These are phyloP conservation scores for Perca fluviatilis DNA, from an alignment of 2,113 vertebrate species.

Conservation along the genomic window DNA sequence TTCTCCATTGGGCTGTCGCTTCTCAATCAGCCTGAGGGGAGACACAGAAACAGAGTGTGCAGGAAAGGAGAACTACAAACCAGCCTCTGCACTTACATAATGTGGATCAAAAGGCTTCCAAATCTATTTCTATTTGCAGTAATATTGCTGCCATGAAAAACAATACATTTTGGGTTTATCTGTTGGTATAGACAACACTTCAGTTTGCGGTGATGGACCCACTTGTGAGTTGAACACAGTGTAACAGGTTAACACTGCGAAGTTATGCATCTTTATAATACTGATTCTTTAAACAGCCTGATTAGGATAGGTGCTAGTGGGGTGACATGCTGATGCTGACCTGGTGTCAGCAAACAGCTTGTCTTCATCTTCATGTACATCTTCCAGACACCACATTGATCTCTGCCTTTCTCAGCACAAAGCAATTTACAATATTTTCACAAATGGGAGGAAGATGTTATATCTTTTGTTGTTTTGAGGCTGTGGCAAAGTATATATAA, in stretches of 20 bases:
- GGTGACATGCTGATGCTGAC: not conserved
- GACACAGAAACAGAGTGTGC: not conserved
- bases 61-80: not conserved
- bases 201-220: not conserved
- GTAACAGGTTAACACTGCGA: not conserved
- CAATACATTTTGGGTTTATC: not conserved
- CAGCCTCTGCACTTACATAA: not conserved
- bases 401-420: not conserved
- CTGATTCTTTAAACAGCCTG: not conserved
- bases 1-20: constrained; percentile 89
- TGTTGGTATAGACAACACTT: not conserved
- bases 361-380: not conserved
- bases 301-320: not conserved
- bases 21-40: constrained; percentile 88
- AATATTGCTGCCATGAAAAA: not conserved
- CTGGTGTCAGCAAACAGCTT: not conserved
- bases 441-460: not conserved
- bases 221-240: not conserved
- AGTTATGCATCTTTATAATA: not conserved
- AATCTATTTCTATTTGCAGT: no score
- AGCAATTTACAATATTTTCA: not conserved
- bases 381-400: not conserved
- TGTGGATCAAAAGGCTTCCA: not conserved
- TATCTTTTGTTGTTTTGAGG: not conserved
- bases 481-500: not conserved